A percentile compares a stretch with the other conserved stretches of the same genome.
Conservation (phyloP, 2,888 invertebrate genomes). For the Phengaris alcon region DNA sequence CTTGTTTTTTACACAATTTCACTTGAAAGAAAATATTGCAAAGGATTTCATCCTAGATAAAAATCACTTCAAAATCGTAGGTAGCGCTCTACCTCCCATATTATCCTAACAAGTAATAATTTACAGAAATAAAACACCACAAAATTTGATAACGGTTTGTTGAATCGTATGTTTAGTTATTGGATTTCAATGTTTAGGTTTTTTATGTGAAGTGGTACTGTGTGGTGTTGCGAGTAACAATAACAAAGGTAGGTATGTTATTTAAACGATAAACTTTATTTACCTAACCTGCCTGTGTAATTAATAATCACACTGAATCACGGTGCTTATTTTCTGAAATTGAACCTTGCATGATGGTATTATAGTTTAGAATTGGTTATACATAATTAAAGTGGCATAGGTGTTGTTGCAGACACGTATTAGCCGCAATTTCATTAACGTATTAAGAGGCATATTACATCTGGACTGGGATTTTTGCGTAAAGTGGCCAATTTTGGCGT, state of each 20-base stretch:
- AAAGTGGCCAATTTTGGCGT: too few relatives aligned
- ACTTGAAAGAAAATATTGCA: too few relatives aligned
- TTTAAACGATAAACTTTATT: slow-evolving; percentile 31
- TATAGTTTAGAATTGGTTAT: neutral
- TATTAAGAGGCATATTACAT: too few relatives aligned
- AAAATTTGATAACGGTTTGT: slow-evolving; percentile 17
- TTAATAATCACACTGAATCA: slow-evolving; percentile 27
- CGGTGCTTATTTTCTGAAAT: neutral
- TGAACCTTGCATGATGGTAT: neutral
- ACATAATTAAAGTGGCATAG: neutral
- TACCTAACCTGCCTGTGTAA: slow-evolving; percentile 31
- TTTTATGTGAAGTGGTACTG: slow-evolving; percentile 56
- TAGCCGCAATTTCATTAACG: too few relatives aligned
- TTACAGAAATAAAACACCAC: too few relatives aligned
- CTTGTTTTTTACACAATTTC: too few relatives aligned
- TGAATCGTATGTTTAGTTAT: slow-evolving; percentile 53
- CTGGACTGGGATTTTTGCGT: too few relatives aligned
- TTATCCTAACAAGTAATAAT: too few relatives aligned
- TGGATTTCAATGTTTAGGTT: slow-evolving; percentile 60
- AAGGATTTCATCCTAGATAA: too few relatives aligned
- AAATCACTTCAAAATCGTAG: too few relatives aligned
- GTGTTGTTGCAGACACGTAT: too few relatives aligned
- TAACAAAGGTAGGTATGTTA: slow-evolving; percentile 35
- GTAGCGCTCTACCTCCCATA: too few relatives aligned
- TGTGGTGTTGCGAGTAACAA: slow-evolving; percentile 36